Percentiles rank a stretch among this genome's conserved stretches.
phyloP scores from a whole-genome alignment of 2,113 vertebrate genomes.

The Hypomesus transpacificus region DNA sequence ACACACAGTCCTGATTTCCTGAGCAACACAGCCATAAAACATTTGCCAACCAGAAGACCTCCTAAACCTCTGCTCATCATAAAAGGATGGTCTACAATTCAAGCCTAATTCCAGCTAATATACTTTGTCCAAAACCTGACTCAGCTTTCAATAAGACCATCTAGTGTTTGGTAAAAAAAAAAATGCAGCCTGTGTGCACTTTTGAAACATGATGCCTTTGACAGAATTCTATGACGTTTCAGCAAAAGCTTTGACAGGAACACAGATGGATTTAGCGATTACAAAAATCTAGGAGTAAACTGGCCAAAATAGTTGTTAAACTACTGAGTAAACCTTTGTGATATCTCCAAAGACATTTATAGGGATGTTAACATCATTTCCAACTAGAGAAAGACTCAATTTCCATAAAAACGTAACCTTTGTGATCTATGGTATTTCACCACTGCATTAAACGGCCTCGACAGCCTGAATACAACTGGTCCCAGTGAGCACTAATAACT shows the following conservation, averaged over 20 bases:
- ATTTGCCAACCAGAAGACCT: not conserved
- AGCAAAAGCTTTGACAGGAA: not conserved
- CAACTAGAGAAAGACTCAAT: not conserved
- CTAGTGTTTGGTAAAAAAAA: not conserved
- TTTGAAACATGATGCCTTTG: not conserved
- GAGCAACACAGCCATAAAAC: not conserved
- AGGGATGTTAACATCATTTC: too few relatives aligned
- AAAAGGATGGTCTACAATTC: too few relatives aligned
- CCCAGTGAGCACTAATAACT: conserved; percentile 28
- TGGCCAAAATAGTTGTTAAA: not conserved
- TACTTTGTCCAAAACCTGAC: too few relatives aligned
- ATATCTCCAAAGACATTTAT: not conserved
- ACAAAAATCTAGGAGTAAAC: not conserved
- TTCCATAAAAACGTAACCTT: not conserved
- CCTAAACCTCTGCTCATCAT: too few relatives aligned
- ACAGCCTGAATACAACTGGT: conserved; percentile 13
- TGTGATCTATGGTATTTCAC: not conserved
- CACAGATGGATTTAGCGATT: not conserved
- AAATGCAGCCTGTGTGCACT: not conserved
- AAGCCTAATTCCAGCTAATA: too few relatives aligned
- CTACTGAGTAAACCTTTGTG: not conserved
- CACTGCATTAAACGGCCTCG: not conserved
- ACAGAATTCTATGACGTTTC: too few relatives aligned
- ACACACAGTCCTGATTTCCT: conserved; percentile 18
- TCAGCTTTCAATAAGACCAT: too few relatives aligned